Evolutionary conservation across 2,113 vertebrate species (phyloP), one percentile per base, ranked within the genome.

Genomic region (Gobius niger): DNA sequence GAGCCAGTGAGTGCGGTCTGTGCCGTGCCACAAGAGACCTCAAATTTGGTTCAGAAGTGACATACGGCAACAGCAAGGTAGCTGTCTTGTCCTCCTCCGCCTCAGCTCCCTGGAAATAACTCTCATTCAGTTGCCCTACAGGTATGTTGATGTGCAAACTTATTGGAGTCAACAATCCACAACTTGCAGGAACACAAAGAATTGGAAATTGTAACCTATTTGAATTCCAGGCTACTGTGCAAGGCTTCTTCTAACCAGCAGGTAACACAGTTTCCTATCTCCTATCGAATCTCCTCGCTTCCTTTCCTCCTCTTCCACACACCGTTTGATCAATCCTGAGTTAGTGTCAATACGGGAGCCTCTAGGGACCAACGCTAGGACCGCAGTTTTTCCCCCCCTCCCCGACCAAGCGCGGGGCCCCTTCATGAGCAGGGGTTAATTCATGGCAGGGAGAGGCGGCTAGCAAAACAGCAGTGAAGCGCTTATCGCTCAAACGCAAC

Each of bases 401-500:
- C 57, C 57, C 15, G 10, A 34, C 24, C 24, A 34, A 50, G 71
- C 4, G 3, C 13, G 75, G 81, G n/a, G n/a, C n/a, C 89, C 87
- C 83, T 85, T 77, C 73, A 44, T 85, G 86, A 86, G 84, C 81
- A 73, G 85, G 24, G 88, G 90, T 91, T 90, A 89, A 89, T 89
- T 84, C 50, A 60, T 81, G 83, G 85, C 87, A 83, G 84, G 66
- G 65, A 70, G 72, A 70, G 57, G 67, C 75, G 77, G 73, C 75
- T 76, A 67, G 54, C 73, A 84, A 83, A 83, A 87, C 85, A 87
- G 79, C 81, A 64, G 73, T 77, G 83, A 65, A 44, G 61, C 75
- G 87, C 85, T 86, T 91, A 90, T 92, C 86, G 82, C 82, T 69
- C 68, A 83, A 87, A 86, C 80, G 75, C 85, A 83, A 86, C 82